Conservation (phyloP, 2,888 invertebrate species). For the Smittia sp. region DNA sequence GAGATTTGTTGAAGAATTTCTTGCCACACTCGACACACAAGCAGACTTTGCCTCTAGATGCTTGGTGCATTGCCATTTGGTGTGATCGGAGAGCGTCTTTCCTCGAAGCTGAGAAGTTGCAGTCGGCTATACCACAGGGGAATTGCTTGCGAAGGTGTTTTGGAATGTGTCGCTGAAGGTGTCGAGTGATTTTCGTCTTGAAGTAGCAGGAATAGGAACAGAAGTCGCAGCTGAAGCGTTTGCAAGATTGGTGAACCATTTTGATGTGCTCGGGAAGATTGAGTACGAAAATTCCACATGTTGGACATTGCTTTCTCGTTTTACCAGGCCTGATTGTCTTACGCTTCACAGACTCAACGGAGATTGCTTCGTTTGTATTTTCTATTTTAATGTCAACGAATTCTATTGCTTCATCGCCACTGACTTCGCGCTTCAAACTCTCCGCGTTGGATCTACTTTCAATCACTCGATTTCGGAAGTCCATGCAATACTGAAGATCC, state of each 20-base stretch:
- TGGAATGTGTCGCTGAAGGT: constrained; percentile 21
- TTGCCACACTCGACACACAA: not conserved
- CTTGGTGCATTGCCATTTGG: constrained; percentile 15
- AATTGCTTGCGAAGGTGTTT: not conserved
- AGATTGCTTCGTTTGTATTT: not conserved
- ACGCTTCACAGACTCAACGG: not conserved
- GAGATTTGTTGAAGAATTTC: constrained; percentile 17
- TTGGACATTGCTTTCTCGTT: constrained; percentile 1
- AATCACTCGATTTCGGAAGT: too few relatives aligned
- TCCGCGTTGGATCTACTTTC: too few relatives aligned
- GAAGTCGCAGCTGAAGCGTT: constrained; percentile 3
- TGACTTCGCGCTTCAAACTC: too few relatives aligned
- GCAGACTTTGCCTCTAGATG: not conserved
- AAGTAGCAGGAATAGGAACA: constrained; percentile 22
- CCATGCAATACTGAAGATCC: too few relatives aligned
- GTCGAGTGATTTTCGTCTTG: constrained; percentile 19
- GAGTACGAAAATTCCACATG: constrained; percentile 12
- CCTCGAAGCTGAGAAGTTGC: not conserved
- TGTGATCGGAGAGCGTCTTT: constrained; percentile 23
- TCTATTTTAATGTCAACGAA: not conserved
- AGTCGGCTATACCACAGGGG: not conserved
- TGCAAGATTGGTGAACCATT: not conserved
- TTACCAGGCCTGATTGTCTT: not conserved
- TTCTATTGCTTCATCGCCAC: not conserved
- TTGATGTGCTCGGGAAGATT: constrained; percentile 12